These are phyloP conservation scores for Brienomyrus brachyistius DNA, from an alignment of 2,113 vertebrate species.

Conservation along the genomic window DNA sequence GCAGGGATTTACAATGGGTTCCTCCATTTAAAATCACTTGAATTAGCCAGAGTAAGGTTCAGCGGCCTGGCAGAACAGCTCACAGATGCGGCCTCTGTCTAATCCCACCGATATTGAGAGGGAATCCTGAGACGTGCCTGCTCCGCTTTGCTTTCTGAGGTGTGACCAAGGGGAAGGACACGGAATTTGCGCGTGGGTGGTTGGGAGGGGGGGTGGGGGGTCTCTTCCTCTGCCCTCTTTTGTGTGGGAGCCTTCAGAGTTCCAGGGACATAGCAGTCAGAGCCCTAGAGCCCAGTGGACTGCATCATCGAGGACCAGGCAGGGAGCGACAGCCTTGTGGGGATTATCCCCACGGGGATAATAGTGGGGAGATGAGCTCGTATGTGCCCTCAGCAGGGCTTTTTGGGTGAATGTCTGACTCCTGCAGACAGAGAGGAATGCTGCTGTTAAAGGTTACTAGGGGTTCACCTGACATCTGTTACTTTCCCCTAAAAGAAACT, in stretches of 20 bases:
- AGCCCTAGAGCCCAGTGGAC: constrained; percentile 59
- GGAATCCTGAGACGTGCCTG: constrained; percentile 63
- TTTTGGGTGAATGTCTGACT: constrained; percentile 52
- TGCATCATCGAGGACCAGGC: constrained; percentile 51
- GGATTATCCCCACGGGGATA: constrained; percentile 67
- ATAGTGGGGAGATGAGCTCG: constrained; percentile 62
- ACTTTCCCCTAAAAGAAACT: constrained; percentile 5
- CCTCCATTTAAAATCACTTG: constrained; percentile 47
- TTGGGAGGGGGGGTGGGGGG: constrained; percentile 39
- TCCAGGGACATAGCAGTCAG: constrained; percentile 60
- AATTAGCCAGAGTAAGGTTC: constrained; percentile 48
- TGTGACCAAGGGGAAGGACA: constrained; percentile 52
- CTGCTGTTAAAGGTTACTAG: constrained; percentile 46
- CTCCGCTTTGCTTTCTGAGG: constrained; percentile 66
- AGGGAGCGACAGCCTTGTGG: constrained; percentile 41
- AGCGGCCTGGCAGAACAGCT: constrained; percentile 30
- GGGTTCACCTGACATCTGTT: constrained; percentile 32
- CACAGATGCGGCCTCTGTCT: constrained; percentile 43
- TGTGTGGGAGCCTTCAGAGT: constrained; percentile 68
- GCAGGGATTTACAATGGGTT: constrained; percentile 46
- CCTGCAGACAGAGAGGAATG: constrained; percentile 45
- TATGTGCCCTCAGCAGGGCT: constrained; percentile 54
- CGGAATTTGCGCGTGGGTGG: constrained; percentile 24
- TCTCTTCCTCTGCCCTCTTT: constrained; percentile 47
- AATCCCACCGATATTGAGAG: constrained; percentile 69